A percentile compares a stretch with the other conserved stretches of the same genome.
phyloP scores from a whole-genome alignment of 2,113 vertebrate species.

The Miniopterus natalensis region DNA sequence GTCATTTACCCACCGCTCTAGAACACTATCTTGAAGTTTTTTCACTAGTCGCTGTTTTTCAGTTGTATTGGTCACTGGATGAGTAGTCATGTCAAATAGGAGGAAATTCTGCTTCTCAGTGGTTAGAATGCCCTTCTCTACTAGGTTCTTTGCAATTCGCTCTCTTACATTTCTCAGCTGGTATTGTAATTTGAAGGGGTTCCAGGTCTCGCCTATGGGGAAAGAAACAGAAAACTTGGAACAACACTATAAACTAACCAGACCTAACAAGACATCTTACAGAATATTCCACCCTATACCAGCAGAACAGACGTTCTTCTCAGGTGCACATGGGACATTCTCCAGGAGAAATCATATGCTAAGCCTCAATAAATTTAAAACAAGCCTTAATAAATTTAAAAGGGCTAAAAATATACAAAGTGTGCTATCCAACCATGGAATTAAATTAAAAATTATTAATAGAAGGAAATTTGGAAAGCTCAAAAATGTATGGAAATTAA shows the following conservation, averaged over 20 bases:
- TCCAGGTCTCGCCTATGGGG: slow-evolving; percentile 92
- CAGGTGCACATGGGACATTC: not conserved
- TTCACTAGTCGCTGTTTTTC: slow-evolving; percentile 91
- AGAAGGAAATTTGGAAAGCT: not conserved
- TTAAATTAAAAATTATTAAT: slow-evolving; percentile 7
- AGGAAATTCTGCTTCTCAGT: slow-evolving; percentile 94
- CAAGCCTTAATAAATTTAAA: not conserved
- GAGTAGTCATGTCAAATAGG: slow-evolving; percentile 94
- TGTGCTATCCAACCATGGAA: slow-evolving; percentile 20
- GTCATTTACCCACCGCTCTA: slow-evolving; percentile 92
- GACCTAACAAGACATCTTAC: not conserved
- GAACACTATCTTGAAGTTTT: slow-evolving; percentile 89
- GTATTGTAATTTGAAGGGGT: slow-evolving; percentile 93
- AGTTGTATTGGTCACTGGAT: slow-evolving; percentile 89
- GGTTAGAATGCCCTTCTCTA: slow-evolving; percentile 93
- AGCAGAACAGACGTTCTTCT: not conserved
- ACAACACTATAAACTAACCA: not conserved
- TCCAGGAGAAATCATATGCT: not conserved
- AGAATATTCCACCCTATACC: not conserved
- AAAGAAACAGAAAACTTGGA: not conserved
- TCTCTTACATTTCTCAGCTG: slow-evolving; percentile 93
- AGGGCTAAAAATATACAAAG: not conserved
- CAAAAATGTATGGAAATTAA: slow-evolving; percentile 21
- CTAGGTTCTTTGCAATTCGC: slow-evolving; percentile 91
- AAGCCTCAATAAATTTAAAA: slow-evolving; percentile 20